A percentile compares a stretch with the other conserved stretches of the same genome.
Conservation (phyloP, 2,888 invertebrate species). For the Netelia fuscicornis region DNA sequence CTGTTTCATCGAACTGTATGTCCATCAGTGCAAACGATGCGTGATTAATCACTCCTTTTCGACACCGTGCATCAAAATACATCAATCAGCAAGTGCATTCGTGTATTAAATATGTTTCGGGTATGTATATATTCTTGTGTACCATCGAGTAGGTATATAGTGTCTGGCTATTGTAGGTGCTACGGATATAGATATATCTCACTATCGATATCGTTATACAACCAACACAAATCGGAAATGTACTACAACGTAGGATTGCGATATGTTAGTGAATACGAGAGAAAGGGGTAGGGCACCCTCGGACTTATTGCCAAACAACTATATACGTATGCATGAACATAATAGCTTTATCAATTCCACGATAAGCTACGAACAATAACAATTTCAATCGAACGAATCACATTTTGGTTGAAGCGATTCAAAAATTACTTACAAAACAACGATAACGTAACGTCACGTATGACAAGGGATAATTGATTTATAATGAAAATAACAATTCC, state of each 20-base stretch:
- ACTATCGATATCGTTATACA: neutral
- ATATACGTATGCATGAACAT: neutral
- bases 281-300: neutral
- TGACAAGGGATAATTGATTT: neutral
- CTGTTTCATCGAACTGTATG: conserved; percentile 23
- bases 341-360: neutral
- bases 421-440: neutral
- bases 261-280: conserved; percentile 2
- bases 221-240: conserved; percentile 57
- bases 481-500: neutral
- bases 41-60: conserved; percentile 61
- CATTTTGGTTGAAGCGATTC: neutral
- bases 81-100: conserved; percentile 60
- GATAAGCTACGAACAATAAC: too few species aligned
- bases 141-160: neutral
- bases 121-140: neutral
- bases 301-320: conserved; percentile 31
- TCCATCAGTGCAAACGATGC: conserved; percentile 34
- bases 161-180: conserved; percentile 39
- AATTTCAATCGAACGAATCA: too few species aligned
- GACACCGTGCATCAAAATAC: conserved; percentile 54
- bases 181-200: neutral
- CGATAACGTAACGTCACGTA: neutral
- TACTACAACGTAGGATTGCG: conserved; percentile 42
- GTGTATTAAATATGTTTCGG: conserved; percentile 23